These are phyloP conservation scores for Pharmacophagus antenor DNA, from an alignment of 2,888 invertebrate genomes.

Conservation along the genomic window DNA sequence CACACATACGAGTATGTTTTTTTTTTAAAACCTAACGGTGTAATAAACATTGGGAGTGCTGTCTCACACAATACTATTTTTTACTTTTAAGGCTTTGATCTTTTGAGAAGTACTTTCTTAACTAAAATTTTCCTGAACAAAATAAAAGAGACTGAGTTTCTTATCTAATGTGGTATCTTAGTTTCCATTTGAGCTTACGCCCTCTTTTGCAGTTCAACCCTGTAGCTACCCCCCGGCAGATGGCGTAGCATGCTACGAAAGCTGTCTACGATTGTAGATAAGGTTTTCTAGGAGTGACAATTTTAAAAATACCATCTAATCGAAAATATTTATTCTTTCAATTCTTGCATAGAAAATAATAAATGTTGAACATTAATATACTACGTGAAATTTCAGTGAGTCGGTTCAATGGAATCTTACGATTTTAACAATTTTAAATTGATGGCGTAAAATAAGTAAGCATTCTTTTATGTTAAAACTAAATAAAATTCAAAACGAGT, in stretches of 20 bases:
- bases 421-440: too few species aligned
- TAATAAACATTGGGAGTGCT: not conserved
- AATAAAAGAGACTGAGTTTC: not conserved
- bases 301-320: too few species aligned
- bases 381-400: too few species aligned
- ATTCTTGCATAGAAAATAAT: too few species aligned
- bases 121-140: not conserved
- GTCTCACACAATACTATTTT: not conserved
- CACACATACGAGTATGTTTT: not conserved
- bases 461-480: too few species aligned
- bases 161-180: slow-evolving; percentile 32
- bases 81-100: not conserved
- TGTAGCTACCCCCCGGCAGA: slow-evolving; percentile 70
- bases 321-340: too few species aligned
- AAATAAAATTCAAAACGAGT: too few species aligned
- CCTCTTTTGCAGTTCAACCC: slow-evolving; percentile 13
- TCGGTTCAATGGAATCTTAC: too few species aligned
- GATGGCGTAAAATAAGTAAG: too few species aligned
- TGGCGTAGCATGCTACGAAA: slow-evolving; percentile 56
- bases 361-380: too few species aligned
- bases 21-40: not conserved
- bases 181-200: slow-evolving; percentile 12
- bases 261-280: slow-evolving; percentile 19
- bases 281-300: too few species aligned
- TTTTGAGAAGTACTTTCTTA: not conserved